Percentiles rank a stretch among this genome's conserved stretches.
These are phyloP conservation scores for Chrysemys picta DNA, from an alignment of 2,113 vertebrate genomes.

Conservation along the genomic window DNA sequence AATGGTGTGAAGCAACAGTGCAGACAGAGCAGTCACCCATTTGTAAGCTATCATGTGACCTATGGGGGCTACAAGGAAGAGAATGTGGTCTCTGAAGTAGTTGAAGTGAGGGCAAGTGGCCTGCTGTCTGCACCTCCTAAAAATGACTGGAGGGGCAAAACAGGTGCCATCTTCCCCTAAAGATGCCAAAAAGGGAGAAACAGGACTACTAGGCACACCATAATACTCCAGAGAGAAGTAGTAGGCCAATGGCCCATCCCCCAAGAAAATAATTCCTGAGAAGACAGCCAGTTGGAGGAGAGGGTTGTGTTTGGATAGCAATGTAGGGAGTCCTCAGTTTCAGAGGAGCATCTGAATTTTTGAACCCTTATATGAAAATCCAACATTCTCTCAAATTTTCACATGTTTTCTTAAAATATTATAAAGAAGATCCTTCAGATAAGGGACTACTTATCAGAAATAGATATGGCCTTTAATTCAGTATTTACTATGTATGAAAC, in stretches of 20 bases:
- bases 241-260: not conserved
- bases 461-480: not conserved
- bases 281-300: not conserved
- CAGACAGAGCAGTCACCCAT: not conserved
- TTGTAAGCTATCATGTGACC: not conserved
- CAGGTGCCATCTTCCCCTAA: not conserved
- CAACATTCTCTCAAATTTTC: not conserved
- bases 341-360: not conserved
- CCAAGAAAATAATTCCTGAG: not conserved
- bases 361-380: conserved; percentile 1
- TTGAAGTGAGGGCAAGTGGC: not conserved
- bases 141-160: not conserved
- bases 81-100: not conserved
- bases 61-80: not conserved
- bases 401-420: not conserved
- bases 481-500: not conserved
- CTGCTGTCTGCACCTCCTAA: not conserved
- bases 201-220: not conserved
- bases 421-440: not conserved
- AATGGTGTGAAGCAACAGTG: not conserved
- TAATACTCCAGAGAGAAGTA: not conserved
- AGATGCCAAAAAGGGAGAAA: not conserved
- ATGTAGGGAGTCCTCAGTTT: not conserved
- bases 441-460: not conserved
- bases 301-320: not conserved